These are phyloP conservation scores for Fistularia tabacaria DNA, from an alignment of 2,797 vertebrate species.

Conservation along the genomic window DNA sequence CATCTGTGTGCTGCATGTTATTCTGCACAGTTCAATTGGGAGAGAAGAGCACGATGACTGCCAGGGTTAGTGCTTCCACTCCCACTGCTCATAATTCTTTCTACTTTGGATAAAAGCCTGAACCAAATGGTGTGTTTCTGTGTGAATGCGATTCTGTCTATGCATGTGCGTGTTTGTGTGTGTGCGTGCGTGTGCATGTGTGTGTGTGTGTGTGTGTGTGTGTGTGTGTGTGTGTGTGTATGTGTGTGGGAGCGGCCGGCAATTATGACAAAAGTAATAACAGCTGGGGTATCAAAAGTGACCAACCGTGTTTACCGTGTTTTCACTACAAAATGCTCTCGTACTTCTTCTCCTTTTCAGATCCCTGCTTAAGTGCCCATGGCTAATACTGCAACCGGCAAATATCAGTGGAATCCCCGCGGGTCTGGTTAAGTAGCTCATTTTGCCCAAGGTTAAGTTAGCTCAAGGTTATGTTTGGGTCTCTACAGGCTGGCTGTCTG, in stretches of 20 bases:
- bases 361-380: slow-evolving; percentile 15
- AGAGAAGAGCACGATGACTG: slow-evolving; percentile 42
- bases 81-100: slow-evolving; percentile 50
- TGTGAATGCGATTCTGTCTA: slow-evolving; percentile 7
- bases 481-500: slow-evolving; percentile 43
- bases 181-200: slow-evolving; percentile 19
- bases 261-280: slow-evolving; percentile 41
- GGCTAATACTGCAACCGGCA: slow-evolving; percentile 29
- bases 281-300: slow-evolving; percentile 43
- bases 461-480: slow-evolving; percentile 62
- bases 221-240: slow-evolving; percentile 25
- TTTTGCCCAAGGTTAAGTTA: slow-evolving; percentile 62
- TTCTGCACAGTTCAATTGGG: slow-evolving; percentile 36
- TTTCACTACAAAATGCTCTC: slow-evolving; percentile 19
- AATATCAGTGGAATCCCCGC: slow-evolving; percentile 43
- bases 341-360: slow-evolving; percentile 18
- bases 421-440: slow-evolving; percentile 55
- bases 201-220: slow-evolving; percentile 21
- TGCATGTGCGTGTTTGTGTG: slow-evolving; percentile 34
- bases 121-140: slow-evolving; percentile 31
- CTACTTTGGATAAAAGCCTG: slow-evolving; percentile 52
- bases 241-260: slow-evolving; percentile 27
- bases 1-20: slow-evolving; percentile 47
- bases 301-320: slow-evolving; percentile 28
- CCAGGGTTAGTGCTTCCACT: slow-evolving; percentile 47